phyloP scores from a whole-genome alignment of 2,888 invertebrate genomes.

The Lissonota sp. region DNA sequence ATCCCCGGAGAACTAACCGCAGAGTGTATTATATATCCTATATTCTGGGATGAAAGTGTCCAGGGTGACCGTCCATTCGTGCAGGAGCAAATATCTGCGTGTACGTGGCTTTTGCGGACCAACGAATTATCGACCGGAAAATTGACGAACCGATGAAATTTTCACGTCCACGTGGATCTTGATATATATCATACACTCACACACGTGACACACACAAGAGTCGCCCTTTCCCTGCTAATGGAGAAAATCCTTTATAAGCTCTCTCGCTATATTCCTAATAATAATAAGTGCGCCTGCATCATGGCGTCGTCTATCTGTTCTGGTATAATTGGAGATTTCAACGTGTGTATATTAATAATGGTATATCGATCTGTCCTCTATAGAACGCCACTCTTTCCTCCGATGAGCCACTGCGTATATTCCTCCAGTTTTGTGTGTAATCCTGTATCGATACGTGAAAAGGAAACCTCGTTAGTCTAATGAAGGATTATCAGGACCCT shows the following conservation, averaged over 20 bases:
- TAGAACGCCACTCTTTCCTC: too few relatives aligned
- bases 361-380: too few relatives aligned
- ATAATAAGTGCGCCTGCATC: too few relatives aligned
- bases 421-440: too few relatives aligned
- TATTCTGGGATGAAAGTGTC: conserved; percentile 12
- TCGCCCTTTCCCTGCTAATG: not conserved
- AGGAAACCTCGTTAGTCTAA: too few relatives aligned
- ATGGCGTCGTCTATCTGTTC: too few relatives aligned
- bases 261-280: not conserved
- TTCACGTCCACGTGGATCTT: conserved; percentile 1
- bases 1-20: not conserved
- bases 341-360: too few relatives aligned
- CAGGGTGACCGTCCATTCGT: not conserved
- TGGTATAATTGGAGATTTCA: too few relatives aligned
- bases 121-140: conserved; percentile 44
- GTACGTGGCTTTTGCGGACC: conserved; percentile 1
- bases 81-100: conserved; percentile 2
- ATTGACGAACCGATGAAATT: conserved; percentile 58
- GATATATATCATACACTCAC: conserved; percentile 2
- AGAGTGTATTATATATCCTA: not conserved
- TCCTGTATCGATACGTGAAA: too few relatives aligned
- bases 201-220: not conserved
- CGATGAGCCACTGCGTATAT: too few relatives aligned
- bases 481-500: too few relatives aligned
- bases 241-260: conserved; percentile 31